These are phyloP conservation scores for Brachypodius melanocephalos DNA, from an alignment of 2,113 vertebrate species.

Conservation along the genomic window DNA sequence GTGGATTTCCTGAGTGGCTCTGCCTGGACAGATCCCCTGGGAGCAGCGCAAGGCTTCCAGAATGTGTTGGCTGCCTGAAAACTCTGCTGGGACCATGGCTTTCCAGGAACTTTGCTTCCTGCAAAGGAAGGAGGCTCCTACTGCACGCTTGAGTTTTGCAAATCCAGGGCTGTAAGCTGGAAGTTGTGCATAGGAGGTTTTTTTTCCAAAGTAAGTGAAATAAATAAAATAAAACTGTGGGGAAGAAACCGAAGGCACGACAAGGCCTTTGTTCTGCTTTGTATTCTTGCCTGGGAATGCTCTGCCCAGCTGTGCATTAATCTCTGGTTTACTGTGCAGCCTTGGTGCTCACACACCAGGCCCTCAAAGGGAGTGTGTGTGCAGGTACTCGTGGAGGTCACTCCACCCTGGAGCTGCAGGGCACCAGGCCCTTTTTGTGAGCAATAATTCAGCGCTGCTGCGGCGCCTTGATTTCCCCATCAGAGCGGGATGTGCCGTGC, in stretches of 20 bases:
- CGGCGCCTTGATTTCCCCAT: not conserved
- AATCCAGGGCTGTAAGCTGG: not conserved
- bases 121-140: not conserved
- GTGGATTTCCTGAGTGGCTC: not conserved
- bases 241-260: not conserved
- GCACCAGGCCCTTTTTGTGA: not conserved
- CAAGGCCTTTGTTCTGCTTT: slow-evolving; percentile 17
- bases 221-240: not conserved
- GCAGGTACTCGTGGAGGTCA: slow-evolving; percentile 24
- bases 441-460: slow-evolving; percentile 6
- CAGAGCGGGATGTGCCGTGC: accelerated
- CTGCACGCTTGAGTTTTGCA: not conserved
- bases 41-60: not conserved
- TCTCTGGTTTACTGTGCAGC: slow-evolving; percentile 9
- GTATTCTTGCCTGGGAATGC: not conserved
- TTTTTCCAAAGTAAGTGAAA: not conserved
- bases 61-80: not conserved
- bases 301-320: slow-evolving; percentile 12
- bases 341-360: not conserved
- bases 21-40: not conserved
- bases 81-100: not conserved
- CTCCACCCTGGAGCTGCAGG: not conserved
- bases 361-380: not conserved
- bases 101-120: not conserved
- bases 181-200: not conserved